A percentile compares a stretch with the other conserved stretches of the same genome.
Evolutionary conservation across 1,140 invertebrate species (phyloP).

Genomic region (Drosophila jambulina): DNA sequence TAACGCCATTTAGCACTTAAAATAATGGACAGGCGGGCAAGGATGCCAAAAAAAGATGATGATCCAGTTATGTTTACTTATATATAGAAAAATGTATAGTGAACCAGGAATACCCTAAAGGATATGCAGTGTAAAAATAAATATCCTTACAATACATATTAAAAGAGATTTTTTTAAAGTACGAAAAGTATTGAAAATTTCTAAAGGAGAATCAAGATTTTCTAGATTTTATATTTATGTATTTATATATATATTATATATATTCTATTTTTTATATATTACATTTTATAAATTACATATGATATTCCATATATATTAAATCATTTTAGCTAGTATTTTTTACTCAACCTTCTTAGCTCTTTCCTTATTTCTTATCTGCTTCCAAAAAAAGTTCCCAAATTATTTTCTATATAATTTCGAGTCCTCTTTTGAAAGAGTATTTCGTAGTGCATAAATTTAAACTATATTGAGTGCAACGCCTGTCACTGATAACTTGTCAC

Average conservation of each 20-base stretch:
- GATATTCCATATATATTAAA: too few relatives aligned
- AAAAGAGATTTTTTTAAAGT: neutral
- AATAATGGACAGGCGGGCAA: conserved; percentile 24
- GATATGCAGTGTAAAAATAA: neutral
- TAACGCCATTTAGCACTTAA: conserved; percentile 35
- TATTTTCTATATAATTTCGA: neutral
- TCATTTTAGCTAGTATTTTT: neutral
- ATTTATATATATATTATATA: neutral
- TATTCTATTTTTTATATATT: neutral
- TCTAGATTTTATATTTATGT: too few relatives aligned
- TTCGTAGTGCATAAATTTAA: neutral
- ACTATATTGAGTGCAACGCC: conserved; percentile 6
- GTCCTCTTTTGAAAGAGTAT: neutral
- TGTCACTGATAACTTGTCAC: conserved; percentile 13
- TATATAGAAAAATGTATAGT: neutral
- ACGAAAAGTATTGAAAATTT: neutral
- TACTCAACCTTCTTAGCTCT: neutral
- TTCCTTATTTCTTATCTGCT: neutral
- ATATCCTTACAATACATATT: too few relatives aligned
- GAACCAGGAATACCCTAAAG: neutral
- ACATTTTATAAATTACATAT: neutral
- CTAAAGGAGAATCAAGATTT: neutral
- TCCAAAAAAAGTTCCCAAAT: neutral
- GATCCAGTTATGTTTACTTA: neutral
- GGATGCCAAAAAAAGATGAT: neutral